phyloP scores from a whole-genome alignment of 2,113 vertebrate genomes.

The Poicephalus meyeri region DNA sequence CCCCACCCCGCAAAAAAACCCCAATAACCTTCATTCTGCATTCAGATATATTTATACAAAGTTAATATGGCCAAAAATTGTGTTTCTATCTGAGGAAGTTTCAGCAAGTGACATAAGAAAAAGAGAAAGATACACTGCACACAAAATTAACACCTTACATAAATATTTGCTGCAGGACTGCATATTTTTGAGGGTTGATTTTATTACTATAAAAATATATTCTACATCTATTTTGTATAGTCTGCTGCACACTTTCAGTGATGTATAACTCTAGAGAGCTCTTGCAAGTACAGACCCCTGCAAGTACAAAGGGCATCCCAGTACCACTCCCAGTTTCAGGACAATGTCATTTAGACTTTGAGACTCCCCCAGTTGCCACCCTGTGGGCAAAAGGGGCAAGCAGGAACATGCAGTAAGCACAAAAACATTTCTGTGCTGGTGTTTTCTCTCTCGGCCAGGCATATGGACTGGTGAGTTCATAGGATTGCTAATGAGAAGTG shows the following conservation, averaged over 20 bases:
- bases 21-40: background rate
- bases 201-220: background rate
- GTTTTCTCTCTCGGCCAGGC: background rate
- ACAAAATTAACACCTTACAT: background rate
- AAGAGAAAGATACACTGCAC: background rate
- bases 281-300: background rate
- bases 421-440: background rate
- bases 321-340: background rate
- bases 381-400: background rate
- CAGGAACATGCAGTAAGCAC: background rate
- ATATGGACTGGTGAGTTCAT: background rate
- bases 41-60: background rate
- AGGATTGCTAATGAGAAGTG: fast-evolving
- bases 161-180: background rate
- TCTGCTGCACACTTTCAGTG: background rate
- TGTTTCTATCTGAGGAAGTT: background rate
- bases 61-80: background rate
- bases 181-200: background rate
- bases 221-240: background rate
- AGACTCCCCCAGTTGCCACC: background rate
- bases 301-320: background rate
- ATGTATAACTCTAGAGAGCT: background rate
- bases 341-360: background rate
- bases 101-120: background rate
- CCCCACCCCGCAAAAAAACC: fast-evolving